Base-by-base conservation (phyloP, 2,888 invertebrate species). In the Seira musarum region DNA sequence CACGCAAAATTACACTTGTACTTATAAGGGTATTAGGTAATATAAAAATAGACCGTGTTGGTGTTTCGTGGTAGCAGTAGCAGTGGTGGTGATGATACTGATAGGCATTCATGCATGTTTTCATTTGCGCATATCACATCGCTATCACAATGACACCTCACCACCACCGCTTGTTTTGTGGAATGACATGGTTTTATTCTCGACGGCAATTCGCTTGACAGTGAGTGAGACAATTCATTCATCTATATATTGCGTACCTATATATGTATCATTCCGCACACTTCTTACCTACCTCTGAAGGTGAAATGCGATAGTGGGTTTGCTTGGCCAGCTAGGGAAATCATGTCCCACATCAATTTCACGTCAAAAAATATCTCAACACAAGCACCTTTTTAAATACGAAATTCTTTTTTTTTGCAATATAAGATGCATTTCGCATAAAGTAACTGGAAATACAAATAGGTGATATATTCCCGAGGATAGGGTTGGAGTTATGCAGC, bases 321-420 rank as follows among this genome's bases (percentile, higher is more conserved):
- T 30, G 30, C 30, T 30, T 30, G 30, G 30, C n/a, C n/a, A n/a
- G n/a, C n/a, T 40, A 53, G 15, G 6, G 53, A 53, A 76, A 76
- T 76, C 69, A 76, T 69, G 76, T 76, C 76, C 76, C 76, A 76
- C 40, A 76, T 61, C 76, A 76, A 76, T 76, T 60, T 76, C 76
- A 46, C 49, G 30, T n/a, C n/a, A n/a, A 49, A 53, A 75, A 68
- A 64, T 22, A 30, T 19, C 40, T 35, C 66, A 8, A 30, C 2
- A 30, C n/a, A n/a, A n/a, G n/a, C n/a, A 30, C 30, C 30, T n/a
- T n/a, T n/a, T 30, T 2, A 30, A 30, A 30, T 5, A 8, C 2
- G 30, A 30, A 8, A 30, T 30, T 8, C 30, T 5, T 30, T 8
- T 30, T 5, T 30, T 30, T 30, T 30, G 30, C 30, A n/a, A n/a